Evolutionary conservation across 2,888 invertebrate genomes (phyloP).

Genomic region (Mythimna impura): DNA sequence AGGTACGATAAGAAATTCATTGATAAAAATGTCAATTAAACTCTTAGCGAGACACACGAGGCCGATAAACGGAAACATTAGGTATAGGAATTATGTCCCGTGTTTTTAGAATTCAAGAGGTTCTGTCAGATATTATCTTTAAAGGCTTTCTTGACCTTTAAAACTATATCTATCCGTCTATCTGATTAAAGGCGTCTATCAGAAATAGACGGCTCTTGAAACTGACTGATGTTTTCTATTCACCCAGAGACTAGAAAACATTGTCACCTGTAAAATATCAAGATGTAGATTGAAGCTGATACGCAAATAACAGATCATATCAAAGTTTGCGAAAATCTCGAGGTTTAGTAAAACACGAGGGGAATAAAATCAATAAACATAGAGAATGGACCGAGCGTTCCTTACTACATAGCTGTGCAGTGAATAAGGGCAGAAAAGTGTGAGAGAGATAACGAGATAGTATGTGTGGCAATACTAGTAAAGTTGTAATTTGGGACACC

Average conservation of each 20-base stretch:
- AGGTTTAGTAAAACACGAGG: neutral
- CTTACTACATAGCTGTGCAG: neutral
- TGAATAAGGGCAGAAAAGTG: neutral
- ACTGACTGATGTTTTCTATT: neutral
- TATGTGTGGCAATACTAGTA: neutral
- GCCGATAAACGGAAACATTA: neutral
- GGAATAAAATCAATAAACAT: neutral
- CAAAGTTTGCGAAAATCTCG: neutral
- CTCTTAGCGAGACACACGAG: neutral
- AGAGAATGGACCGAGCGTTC: neutral
- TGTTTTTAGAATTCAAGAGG: conserved; percentile 5
- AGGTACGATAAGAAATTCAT: conserved; percentile 6
- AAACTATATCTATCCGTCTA: neutral
- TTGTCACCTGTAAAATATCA: neutral
- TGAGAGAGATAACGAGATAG: neutral
- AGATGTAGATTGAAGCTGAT: neutral
- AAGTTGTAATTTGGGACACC: neutral
- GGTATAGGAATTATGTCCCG: neutral
- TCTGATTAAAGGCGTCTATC: neutral
- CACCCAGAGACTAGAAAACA: neutral
- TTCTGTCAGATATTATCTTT: conserved; percentile 14
- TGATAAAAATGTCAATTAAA: conserved; percentile 16
- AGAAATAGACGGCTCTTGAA: neutral
- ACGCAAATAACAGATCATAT: neutral
- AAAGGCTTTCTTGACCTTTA: conserved; percentile 21